Evolutionary conservation across 2,797 vertebrate genomes (phyloP).

Genomic region (Phrynocephalus guinanensis): DNA sequence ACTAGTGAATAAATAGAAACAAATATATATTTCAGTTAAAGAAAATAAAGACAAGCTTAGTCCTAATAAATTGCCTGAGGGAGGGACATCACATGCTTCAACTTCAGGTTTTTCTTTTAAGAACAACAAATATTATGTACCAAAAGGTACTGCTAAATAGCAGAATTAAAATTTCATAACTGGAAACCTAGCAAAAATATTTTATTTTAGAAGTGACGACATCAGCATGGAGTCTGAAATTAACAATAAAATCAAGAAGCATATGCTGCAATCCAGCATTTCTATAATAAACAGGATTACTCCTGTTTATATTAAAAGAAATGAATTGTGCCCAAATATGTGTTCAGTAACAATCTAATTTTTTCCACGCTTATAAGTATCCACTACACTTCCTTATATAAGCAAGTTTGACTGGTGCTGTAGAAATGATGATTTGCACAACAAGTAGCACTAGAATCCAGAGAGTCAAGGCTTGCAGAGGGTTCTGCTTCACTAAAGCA

Average conservation of each 20-base stretch:
- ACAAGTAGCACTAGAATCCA: too few species aligned
- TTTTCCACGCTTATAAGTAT: too few species aligned
- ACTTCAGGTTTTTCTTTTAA: not conserved
- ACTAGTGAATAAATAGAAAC: conserved; percentile 72
- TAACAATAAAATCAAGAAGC: not conserved
- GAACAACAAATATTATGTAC: not conserved
- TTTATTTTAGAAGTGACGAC: not conserved
- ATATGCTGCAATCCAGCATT: not conserved
- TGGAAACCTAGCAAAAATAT: not conserved
- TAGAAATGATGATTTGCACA: too few species aligned
- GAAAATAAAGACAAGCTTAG: conserved; percentile 12
- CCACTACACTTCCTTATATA: too few species aligned
- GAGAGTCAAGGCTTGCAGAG: too few species aligned
- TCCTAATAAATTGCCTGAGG: not conserved
- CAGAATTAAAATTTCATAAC: not conserved
- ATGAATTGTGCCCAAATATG: not conserved
- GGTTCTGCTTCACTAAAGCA: too few species aligned
- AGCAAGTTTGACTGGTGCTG: too few species aligned
- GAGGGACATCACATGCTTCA: not conserved
- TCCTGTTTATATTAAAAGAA: not conserved
- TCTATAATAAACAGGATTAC: not conserved
- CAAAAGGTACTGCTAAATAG: not conserved
- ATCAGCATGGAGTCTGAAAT: not conserved
- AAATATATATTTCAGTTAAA: conserved; percentile 18
- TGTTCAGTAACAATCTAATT: too few species aligned